These are phyloP conservation scores for Drosophila paracracens DNA, from an alignment of 2,888 invertebrate species.

Conservation along the genomic window DNA sequence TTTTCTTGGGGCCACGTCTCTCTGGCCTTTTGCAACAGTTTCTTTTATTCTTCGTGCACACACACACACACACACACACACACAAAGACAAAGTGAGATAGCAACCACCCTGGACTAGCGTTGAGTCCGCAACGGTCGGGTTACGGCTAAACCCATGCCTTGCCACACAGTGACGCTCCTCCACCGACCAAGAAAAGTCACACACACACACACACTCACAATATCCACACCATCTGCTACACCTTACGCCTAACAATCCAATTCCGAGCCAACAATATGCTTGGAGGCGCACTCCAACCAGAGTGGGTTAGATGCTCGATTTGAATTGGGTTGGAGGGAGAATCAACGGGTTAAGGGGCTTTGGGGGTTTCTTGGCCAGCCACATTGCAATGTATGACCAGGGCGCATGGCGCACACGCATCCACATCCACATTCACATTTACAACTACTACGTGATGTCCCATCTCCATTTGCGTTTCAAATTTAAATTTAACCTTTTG, in stretches of 20 bases:
- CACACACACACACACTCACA: slow-evolving; percentile 22
- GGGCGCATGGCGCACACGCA: slow-evolving; percentile 57
- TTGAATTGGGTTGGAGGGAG: background rate
- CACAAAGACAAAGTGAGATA: background rate
- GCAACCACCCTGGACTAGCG: slow-evolving; percentile 52
- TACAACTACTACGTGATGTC: slow-evolving; percentile 20
- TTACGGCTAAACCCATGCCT: slow-evolving; percentile 24
- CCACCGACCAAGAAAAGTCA: slow-evolving; percentile 16
- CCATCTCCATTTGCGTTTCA: slow-evolving; percentile 65
- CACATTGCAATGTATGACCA: slow-evolving; percentile 75
- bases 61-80: slow-evolving; percentile 31
- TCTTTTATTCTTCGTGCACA: slow-evolving; percentile 50
- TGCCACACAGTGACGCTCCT: slow-evolving; percentile 18
- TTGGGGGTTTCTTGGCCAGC: slow-evolving; percentile 49
- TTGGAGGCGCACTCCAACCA: slow-evolving; percentile 59
- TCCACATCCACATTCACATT: slow-evolving; percentile 8
- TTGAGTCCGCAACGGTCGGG: slow-evolving; percentile 44
- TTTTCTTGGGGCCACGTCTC: slow-evolving; percentile 47
- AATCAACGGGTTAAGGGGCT: slow-evolving; percentile 9
- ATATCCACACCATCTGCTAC: slow-evolving; percentile 78
- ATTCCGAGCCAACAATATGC: slow-evolving; percentile 78
- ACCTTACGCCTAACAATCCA: slow-evolving; percentile 81
- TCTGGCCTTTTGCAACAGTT: slow-evolving; percentile 53
- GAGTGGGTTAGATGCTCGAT: slow-evolving; percentile 1
- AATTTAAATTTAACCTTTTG: slow-evolving; percentile 83